Evolutionary conservation across 2,888 invertebrate species (phyloP), one percentile per base, ranked within the genome.

Genomic region (Ecliptopera silaceata): DNA sequence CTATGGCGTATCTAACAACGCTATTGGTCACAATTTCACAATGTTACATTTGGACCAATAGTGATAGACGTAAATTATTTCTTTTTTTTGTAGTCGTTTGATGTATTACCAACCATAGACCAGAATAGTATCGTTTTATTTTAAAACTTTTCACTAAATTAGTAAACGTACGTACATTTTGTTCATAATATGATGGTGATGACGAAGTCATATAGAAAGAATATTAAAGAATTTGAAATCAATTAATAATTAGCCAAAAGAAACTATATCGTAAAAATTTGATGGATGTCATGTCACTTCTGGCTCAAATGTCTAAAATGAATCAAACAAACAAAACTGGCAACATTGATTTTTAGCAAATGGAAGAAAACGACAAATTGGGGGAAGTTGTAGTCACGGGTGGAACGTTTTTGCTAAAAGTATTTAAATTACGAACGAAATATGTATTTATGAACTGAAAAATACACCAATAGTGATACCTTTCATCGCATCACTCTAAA

Each of bases 341-440:
- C 13, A 36, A 36, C 8, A 36, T 36, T 36, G 3, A 3, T 38
- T 15, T 39, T 18, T 39, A 1, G 20, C 39, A 20, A 18, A 39
- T 2, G 6, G 26, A 4, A 26, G 6, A 20, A 43, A 13, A 10
- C 13, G 8, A 44, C 2, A 13, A 42, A 43, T 3, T 29, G 43
- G 46, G 20, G 26, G 42, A 36, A 20, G 46, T 32, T 31, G 43
- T 20, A n/a, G n/a, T n/a, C n/a, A n/a, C n/a, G n/a, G 59, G 65
- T 44, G 15, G 41, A 49, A 13, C 12, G 29, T 15, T 53, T 64
- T 69, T 61, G 17, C n/a, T 60, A 66, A 67, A 66, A 65, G 13
- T 61, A 61, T 17, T 66, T 29, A 32, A 17, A 46, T 49, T 53
- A 43, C 34, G 44, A 48, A 32, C 53, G 43, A 41, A 66, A 49